These are phyloP conservation scores for Rhinoderma darwinii DNA, from an alignment of 2,113 vertebrate genomes.

Conservation along the genomic window DNA sequence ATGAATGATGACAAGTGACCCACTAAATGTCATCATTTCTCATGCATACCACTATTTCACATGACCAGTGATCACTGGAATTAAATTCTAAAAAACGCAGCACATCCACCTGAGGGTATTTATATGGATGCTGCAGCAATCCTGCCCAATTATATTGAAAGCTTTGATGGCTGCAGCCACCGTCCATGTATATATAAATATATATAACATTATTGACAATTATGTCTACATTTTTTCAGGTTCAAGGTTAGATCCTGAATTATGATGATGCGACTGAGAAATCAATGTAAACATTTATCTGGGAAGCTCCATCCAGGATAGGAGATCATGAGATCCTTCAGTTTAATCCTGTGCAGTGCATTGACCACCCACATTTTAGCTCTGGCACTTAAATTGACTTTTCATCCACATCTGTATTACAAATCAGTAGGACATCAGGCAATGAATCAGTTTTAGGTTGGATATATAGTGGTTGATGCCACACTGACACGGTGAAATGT, in stretches of 20 bases:
- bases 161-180: background rate
- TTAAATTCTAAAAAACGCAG: background rate
- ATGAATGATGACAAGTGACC: slow-evolving; percentile 6
- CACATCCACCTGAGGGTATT: background rate
- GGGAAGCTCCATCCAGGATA: background rate
- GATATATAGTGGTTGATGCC: too few relatives aligned
- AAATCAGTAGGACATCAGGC: too few relatives aligned
- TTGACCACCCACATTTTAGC: too few relatives aligned
- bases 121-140: background rate
- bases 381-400: too few relatives aligned
- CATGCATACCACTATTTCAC: background rate
- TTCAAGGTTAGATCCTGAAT: background rate
- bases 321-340: background rate
- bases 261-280: background rate
- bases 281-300: background rate
- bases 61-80: background rate
- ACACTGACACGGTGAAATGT: too few relatives aligned
- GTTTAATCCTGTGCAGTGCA: too few relatives aligned
- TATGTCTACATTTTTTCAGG: background rate
- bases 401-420: too few relatives aligned
- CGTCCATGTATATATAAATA: background rate
- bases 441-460: too few relatives aligned
- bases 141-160: background rate
- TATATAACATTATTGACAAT: background rate
- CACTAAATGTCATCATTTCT: background rate